These are phyloP conservation scores for Perizoma flavofasciatum DNA, from an alignment of 2,888 invertebrate genomes.

Conservation along the genomic window DNA sequence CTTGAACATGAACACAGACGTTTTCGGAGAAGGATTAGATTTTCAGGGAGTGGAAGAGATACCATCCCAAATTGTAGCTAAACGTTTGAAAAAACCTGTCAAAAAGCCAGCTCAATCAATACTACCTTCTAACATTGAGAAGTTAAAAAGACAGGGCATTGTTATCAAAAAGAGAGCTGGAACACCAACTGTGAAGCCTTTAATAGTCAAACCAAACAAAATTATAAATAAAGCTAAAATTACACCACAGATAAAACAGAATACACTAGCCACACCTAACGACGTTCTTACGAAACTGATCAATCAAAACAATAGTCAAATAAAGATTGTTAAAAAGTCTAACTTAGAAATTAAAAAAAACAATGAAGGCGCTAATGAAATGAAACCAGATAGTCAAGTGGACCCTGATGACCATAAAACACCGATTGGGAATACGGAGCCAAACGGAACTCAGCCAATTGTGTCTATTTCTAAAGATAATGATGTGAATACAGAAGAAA, in stretches of 20 bases:
- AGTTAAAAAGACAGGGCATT: constrained; percentile 73
- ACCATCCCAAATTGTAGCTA: constrained; percentile 67
- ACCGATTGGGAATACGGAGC: constrained; percentile 10
- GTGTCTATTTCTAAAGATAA: constrained; percentile 10
- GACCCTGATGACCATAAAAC: constrained; percentile 24
- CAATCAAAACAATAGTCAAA: constrained; percentile 70
- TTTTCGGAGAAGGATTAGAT: constrained; percentile 76
- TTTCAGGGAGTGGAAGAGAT: constrained; percentile 77
- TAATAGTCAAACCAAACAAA: constrained; percentile 14
- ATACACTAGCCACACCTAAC: constrained; percentile 51
- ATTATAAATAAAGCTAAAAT: constrained; percentile 18
- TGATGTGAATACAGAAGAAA: constrained; percentile 5
- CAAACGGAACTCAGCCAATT: constrained; percentile 1
- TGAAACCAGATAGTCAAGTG: constrained; percentile 14
- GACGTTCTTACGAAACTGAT: constrained; percentile 70
- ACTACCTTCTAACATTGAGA: constrained; percentile 62
- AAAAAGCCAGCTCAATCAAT: constrained; percentile 53
- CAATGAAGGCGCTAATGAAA: constrained; percentile 33
- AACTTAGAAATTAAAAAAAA: constrained; percentile 31
- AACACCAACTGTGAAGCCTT: constrained; percentile 22
- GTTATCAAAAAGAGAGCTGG: constrained; percentile 63
- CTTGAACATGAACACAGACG: constrained; percentile 77
- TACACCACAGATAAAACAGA: constrained; percentile 27
- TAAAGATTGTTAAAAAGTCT: constrained; percentile 69
- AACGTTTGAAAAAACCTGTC: constrained; percentile 55